phyloP scores from a whole-genome alignment of 2,113 vertebrate species.

The Dryoscopus gambensis region DNA sequence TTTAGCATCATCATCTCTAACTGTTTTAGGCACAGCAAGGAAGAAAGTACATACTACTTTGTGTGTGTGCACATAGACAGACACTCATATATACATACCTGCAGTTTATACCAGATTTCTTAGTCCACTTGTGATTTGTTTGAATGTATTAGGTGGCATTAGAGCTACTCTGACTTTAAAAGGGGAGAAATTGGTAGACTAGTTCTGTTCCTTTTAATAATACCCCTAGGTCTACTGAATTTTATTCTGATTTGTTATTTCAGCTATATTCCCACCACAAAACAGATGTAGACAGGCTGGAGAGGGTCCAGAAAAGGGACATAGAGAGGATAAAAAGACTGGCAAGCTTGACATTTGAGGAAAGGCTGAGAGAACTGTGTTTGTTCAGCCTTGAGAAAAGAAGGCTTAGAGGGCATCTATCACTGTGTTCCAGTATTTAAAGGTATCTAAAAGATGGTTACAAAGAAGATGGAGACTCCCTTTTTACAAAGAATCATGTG shows the following conservation, averaged over 20 bases:
- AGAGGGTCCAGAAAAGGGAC: background rate
- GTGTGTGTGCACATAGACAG: background rate
- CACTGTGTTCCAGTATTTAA: background rate
- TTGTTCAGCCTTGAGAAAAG: background rate
- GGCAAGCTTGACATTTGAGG: background rate
- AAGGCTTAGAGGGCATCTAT: background rate
- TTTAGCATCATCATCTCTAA: background rate
- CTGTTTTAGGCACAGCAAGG: background rate
- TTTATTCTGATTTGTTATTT: background rate
- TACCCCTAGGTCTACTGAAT: background rate
- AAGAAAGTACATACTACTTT: background rate
- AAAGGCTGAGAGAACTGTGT: background rate
- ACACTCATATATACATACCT: background rate
- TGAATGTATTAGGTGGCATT: background rate
- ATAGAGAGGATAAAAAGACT: background rate
- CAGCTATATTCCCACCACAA: background rate
- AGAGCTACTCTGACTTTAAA: background rate
- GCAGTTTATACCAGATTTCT: background rate
- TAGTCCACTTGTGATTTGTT: background rate
- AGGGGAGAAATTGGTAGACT: background rate
- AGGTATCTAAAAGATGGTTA: background rate
- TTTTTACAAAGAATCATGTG: background rate
- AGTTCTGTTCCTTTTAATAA: background rate
- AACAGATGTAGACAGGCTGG: background rate
- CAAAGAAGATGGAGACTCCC: background rate